A percentile compares a stretch with the other conserved stretches of the same genome.
These are phyloP conservation scores for Perccottus glenii DNA, from an alignment of 2,113 vertebrate genomes.

Conservation along the genomic window DNA sequence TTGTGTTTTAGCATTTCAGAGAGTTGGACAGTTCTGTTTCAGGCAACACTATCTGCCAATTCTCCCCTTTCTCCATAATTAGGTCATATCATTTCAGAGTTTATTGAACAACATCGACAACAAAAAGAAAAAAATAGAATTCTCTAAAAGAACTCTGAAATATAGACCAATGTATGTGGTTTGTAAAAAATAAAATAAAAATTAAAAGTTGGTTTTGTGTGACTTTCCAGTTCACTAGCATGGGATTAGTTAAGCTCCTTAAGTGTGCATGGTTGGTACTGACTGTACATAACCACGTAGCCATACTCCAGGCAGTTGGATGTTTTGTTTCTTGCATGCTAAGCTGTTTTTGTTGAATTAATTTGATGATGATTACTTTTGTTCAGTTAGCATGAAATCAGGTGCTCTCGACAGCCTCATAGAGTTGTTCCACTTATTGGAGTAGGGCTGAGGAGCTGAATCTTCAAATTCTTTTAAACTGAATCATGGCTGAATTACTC, in stretches of 20 bases:
- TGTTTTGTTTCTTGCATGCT: constrained; percentile 62
- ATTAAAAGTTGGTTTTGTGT: constrained; percentile 21
- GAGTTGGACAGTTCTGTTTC: too few relatives aligned
- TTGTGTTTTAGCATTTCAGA: constrained; percentile 55
- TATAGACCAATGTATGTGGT: constrained; percentile 22
- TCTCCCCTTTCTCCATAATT: constrained; percentile 43
- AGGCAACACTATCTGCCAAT: constrained; percentile 50
- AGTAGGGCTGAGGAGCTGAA: constrained; percentile 18
- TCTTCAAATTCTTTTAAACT: constrained; percentile 5
- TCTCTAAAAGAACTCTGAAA: constrained; percentile 61
- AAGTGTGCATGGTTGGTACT: constrained; percentile 60
- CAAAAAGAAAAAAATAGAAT: background rate
- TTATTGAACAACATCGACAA: constrained; percentile 50
- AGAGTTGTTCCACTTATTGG: constrained; percentile 19
- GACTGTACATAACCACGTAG: constrained; percentile 1
- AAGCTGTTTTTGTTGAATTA: constrained; percentile 33
- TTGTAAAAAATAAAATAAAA: background rate
- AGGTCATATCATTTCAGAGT: constrained; percentile 67
- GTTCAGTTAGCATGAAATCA: constrained; percentile 60
- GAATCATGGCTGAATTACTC: constrained; percentile 4
- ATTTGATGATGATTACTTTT: constrained; percentile 37
- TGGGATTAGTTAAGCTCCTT: constrained; percentile 41
- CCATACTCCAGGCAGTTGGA: constrained; percentile 24
- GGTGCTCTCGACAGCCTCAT: constrained; percentile 28
- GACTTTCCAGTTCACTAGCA: constrained; percentile 52